Base-by-base conservation (phyloP, 2,888 invertebrate species). In the Esperia sulphurella region DNA sequence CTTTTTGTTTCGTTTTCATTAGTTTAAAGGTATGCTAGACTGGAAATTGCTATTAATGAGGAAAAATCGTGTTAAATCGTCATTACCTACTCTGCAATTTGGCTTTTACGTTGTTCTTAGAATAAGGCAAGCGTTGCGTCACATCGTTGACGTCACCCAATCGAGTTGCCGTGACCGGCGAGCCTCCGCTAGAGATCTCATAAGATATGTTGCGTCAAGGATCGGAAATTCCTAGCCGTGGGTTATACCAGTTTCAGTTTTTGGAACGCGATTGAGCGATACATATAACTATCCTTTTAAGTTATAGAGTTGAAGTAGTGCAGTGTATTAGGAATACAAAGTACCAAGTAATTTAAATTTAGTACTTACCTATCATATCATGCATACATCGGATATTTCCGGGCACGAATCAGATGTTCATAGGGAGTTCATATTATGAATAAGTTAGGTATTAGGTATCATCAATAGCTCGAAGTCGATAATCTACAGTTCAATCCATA, bases 51-150 rank as follows among this genome's bases (percentile, higher is more conserved):
- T n/a, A n/a, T n/a, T n/a, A 51, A 77, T 65, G 68, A 76, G 79
- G 79, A 79, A 79, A 78, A 79, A 50, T 41, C 43, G 43, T 41
- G 43, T 51, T 54, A 50, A 60, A 57, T 56, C 35, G 49, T 21
- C 44, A 42, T 14, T 29, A 3, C 21, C 21, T 21, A 21, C 21
- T 21, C 21, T 2, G 21, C 21, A 21, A 21, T 5, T 14, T 50
- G 65, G 63, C 59, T 57, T 66, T 69, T 71, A 67, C 64, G 59
- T 53, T 51, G 53, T 80, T 79, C 79, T 71, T 43, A 66, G 78
- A 79, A 77, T 55, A 67, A 60, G 62, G 59, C 54, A 57, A 30
- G 46, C 45, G 56, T 56, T 21, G 21, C 62, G 49, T n/a, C 35
- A n/a, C 35, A 31, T 8, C 7, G 31, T 8, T 10, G 31, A 31